phyloP scores from a whole-genome alignment of 1,140 invertebrate species.

The Drosophila ambigua region DNA sequence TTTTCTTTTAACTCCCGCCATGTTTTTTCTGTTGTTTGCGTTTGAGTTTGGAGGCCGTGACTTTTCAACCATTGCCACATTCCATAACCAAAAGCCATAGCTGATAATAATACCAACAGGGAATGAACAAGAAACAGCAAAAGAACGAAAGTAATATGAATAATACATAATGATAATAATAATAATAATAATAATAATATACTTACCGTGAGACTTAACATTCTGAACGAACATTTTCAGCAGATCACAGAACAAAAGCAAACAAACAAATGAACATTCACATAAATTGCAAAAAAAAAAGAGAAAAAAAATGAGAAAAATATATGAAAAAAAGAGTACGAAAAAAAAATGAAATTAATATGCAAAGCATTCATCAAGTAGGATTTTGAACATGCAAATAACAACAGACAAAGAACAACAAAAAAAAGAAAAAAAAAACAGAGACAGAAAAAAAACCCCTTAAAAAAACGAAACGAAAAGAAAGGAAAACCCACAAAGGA shows the following conservation, averaged over 20 bases:
- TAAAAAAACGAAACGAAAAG: neutral
- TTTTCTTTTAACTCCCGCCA: constrained; percentile 3
- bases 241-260: constrained; percentile 49
- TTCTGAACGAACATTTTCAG: constrained; percentile 19
- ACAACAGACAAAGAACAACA: constrained; percentile 29
- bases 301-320: constrained; percentile 20
- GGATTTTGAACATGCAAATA: constrained; percentile 42
- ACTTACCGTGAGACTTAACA: constrained; percentile 42
- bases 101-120: constrained; percentile 43
- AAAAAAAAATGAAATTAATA: constrained; percentile 51
- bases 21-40: constrained; percentile 20
- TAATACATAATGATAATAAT: constrained; percentile 13
- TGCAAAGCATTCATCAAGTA: constrained; percentile 53
- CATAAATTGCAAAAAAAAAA: constrained; percentile 38
- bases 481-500: constrained; percentile 11
- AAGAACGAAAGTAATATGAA: constrained; percentile 5
- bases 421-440: constrained; percentile 6
- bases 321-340: constrained; percentile 6
- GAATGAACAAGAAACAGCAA: constrained; percentile 17
- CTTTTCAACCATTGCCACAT: constrained; percentile 48
- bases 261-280: constrained; percentile 47
- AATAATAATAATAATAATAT: constrained; percentile 50
- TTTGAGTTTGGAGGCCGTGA: constrained; percentile 43
- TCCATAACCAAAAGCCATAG: constrained; percentile 33
- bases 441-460: constrained; percentile 12